Evolutionary conservation across 2,113 vertebrate genomes (phyloP), one percentile per base, ranked within the genome.

Genomic region (Balaeniceps rex): DNA sequence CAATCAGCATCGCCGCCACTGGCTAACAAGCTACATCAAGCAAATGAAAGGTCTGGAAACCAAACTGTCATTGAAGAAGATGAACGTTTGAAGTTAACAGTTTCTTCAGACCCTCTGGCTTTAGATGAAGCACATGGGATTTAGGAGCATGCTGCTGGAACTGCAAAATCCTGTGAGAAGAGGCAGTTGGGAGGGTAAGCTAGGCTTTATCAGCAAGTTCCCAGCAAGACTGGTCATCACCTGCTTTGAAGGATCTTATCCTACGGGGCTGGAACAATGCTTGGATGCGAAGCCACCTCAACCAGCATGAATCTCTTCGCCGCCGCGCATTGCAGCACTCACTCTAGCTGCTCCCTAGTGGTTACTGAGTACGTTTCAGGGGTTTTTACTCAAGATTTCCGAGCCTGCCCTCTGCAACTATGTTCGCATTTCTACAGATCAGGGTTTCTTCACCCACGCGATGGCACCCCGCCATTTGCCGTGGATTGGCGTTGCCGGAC

Each of bases 361-460:
- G 5, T 4, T n/a, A 1, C 44, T 1, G 15, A 8, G 0, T 2
- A 4, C 8, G 8, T 4, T 1, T 4, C n/a, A 10, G 15, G 31
- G 12, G 0, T 7, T 54, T 25, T 11, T 11, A 38, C 44, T 6
- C 10, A 3, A 6, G 19, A 2, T 1, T 23, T 49, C 46, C 12
- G 42, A 12, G 42, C 42, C 42, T 14, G 42, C 42, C 46, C 46
- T 47, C 46, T 3, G 75, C 51, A 2, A 8, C 44, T 4, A 2
- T 7, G 11, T 7, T 10, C 24, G 7, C 2, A 0, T 15, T 33
- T 33, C 71, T 2, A 4, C 36, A 7, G 16, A 3, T 2, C 10
- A 1, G 25, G 4, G 2, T 4, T 22, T 19, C n/a, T 4, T 12
- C 40, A 1, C 71, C 6, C 46, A 4, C 3, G 16, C 6, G 4